Conservation (phyloP, 2,888 invertebrate genomes). For the Helobdella robusta region DNA sequence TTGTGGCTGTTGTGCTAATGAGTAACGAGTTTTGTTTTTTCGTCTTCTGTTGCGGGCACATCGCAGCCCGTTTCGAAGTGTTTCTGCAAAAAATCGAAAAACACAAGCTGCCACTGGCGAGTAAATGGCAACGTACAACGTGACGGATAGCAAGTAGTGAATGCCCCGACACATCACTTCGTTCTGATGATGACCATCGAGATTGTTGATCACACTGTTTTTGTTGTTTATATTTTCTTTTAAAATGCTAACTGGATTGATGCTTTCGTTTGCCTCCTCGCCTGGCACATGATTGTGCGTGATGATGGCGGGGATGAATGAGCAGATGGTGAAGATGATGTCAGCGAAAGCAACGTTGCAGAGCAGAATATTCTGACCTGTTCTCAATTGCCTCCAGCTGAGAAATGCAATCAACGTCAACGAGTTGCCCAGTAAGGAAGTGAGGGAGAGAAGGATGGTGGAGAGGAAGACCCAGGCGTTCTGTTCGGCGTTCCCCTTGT, state of each 20-base stretch:
- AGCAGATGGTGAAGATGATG: conserved; percentile 28
- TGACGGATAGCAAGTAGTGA: conserved; percentile 34
- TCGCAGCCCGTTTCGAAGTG: conserved; percentile 3
- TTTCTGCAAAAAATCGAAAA: conserved; percentile 31
- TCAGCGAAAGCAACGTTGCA: conserved; percentile 34
- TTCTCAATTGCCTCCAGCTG: conserved; percentile 28
- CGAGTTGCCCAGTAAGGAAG: conserved; percentile 29
- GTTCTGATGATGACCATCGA: neutral
- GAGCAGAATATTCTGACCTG: conserved; percentile 34
- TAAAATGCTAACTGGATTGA: too few relatives aligned
- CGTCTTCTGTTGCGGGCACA: neutral
- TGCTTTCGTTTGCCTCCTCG: too few relatives aligned
- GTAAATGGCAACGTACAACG: conserved; percentile 35
- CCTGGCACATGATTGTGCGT: conserved; percentile 27
- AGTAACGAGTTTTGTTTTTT: neutral
- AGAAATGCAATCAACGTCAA: conserved; percentile 28
- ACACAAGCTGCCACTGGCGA: conserved; percentile 34
- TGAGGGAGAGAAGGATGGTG: conserved; percentile 29
- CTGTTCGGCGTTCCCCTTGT: too few relatives aligned
- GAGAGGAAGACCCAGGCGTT: conserved; percentile 29
- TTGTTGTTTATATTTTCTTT: conserved; percentile 1
- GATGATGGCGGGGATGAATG: conserved; percentile 30
- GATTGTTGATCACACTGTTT: neutral
- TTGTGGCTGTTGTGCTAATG: neutral
- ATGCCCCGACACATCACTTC: conserved; percentile 29